Base-by-base conservation (phyloP, 2,797 vertebrate genomes). In the Zalophus californianus region DNA sequence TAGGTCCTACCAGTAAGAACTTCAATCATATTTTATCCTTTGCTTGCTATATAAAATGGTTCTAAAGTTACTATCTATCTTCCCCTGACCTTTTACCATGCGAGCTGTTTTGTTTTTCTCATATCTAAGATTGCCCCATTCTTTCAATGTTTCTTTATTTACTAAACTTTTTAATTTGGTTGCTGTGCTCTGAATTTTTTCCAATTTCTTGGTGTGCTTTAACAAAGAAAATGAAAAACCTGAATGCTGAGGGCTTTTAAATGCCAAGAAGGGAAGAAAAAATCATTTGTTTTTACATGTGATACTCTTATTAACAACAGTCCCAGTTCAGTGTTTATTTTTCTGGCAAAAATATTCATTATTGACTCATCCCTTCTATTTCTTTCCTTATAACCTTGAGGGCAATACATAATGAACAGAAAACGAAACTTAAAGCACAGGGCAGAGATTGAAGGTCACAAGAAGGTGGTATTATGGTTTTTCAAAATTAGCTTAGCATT, bases 61-160 rank as follows among this genome's bases (percentile, higher is more conserved):
- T 96, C 70, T 87, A 68, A 94, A 60, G 75, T 78, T 82, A 50
- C 18, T 62, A 12, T 86, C 21, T 54, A 8, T 90, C 16, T 97
- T 97, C n/a, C 70, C 38, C 96, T 96, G 96, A 91, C 48, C 32
- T 96, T 80, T 94, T 73, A 72, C 10, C 25, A 25, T 52, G 27
- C 11, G 52, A 90, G 16, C 60, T 93, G 48, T 62, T 95, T 94
- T 88, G 16, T 91, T 98, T 98, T 97, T 70, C 86, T 97, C 87
- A 90, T 98, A 92, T 93, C 32, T 0, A 21, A 97, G 60, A 90
- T 92, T 92, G 48, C 77, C 75, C 79, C 60, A 90, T 96, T 97
- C 98, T 98, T 72, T 16, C 95, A 98, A 96, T 93, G 60, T 95
- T 98, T 93, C 16, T 94, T 98, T 98, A 98, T 98, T 99, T 98